Percentiles rank a stretch among this genome's conserved stretches.
These are phyloP conservation scores for Coecobrya sp. DNA, from an alignment of 2,888 invertebrate species.

Conservation along the genomic window DNA sequence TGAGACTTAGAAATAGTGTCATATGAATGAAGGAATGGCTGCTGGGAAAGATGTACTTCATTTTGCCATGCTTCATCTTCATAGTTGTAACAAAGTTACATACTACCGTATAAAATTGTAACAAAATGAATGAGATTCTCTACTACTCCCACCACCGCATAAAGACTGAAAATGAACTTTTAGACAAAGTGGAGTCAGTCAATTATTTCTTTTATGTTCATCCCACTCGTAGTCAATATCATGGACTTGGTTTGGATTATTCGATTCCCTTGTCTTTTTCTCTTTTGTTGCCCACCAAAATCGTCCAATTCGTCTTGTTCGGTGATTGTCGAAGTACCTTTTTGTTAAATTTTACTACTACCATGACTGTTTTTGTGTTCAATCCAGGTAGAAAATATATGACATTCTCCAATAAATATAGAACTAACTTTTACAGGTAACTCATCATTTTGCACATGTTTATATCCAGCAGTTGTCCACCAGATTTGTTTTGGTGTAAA, in stretches of 20 bases:
- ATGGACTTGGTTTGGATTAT: slow-evolving; percentile 9
- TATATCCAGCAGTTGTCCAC: not conserved
- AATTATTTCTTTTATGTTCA: slow-evolving; percentile 72
- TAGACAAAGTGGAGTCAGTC: slow-evolving; percentile 81
- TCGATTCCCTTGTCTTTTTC: slow-evolving; percentile 59
- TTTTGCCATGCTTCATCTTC: slow-evolving; percentile 53
- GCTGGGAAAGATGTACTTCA: slow-evolving; percentile 15
- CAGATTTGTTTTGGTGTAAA: slow-evolving; percentile 51
- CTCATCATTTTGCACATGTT: slow-evolving; percentile 26
- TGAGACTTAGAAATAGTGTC: too few relatives aligned
- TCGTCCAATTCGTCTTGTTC: slow-evolving; percentile 46
- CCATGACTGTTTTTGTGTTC: not conserved
- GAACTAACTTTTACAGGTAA: not conserved
- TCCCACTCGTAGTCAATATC: slow-evolving; percentile 12
- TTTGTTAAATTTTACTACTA: not conserved
- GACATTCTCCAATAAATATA: not conserved
- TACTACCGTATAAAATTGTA: slow-evolving; percentile 22
- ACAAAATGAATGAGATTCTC: slow-evolving; percentile 32
- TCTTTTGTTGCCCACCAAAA: slow-evolving; percentile 39
- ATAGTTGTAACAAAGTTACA: not conserved
- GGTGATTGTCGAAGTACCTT: not conserved
- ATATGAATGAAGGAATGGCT: slow-evolving; percentile 17
- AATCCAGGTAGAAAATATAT: slow-evolving; percentile 31
- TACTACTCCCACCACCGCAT: not conserved
- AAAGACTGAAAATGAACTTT: slow-evolving; percentile 79